Evolutionary conservation across 2,888 invertebrate species (phyloP).

Genomic region (Tribolium freemani): DNA sequence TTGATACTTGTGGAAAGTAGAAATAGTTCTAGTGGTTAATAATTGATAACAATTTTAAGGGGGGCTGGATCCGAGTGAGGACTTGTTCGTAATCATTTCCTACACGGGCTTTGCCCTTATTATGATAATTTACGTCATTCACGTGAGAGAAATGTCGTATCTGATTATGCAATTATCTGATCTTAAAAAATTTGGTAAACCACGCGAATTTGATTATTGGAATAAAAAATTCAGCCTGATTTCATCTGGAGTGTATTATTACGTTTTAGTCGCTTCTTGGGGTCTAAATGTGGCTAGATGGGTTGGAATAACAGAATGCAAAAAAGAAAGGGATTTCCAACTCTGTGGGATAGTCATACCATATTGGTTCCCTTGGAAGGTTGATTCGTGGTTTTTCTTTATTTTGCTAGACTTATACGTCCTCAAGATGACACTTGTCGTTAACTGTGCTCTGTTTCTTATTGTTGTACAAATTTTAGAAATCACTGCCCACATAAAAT

Average conservation of each 20-base stretch:
- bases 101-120: not conserved
- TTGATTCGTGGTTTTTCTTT: not conserved
- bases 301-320: not conserved
- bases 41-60: not conserved
- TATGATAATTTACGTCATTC: not conserved
- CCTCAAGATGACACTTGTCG: not conserved
- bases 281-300: not conserved
- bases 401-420: not conserved
- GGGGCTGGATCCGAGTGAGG: not conserved
- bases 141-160: not conserved
- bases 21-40: not conserved
- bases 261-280: not conserved
- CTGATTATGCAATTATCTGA: not conserved
- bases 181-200: conserved; percentile 6
- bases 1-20: not conserved
- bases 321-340: not conserved
- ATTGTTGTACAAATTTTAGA: not conserved
- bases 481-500: not conserved
- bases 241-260: not conserved
- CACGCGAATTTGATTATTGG: not conserved
- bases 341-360: not conserved
- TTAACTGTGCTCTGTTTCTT: not conserved
- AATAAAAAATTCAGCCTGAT: not conserved
- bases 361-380: not conserved
- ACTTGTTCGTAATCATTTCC: not conserved